phyloP scores from a whole-genome alignment of 2,113 vertebrate species.

The Eurypyga helias region DNA sequence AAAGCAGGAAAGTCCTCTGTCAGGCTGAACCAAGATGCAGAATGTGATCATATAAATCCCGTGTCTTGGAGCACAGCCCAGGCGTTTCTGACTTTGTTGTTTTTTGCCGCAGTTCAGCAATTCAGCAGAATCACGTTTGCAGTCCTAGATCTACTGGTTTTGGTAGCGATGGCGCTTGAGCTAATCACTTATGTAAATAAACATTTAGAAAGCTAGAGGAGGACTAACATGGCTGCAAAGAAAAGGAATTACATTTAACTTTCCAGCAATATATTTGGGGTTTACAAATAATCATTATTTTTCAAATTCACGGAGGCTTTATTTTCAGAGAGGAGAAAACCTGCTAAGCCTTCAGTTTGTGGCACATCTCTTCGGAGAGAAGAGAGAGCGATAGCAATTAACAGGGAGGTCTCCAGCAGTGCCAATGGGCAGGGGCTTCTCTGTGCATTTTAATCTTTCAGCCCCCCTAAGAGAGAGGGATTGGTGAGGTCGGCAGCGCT shows the following conservation, averaged over 20 bases:
- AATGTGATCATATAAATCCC: constrained; percentile 58
- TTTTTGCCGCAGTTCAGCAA: not conserved
- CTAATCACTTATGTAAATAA: constrained; percentile 34
- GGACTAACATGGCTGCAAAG: not conserved
- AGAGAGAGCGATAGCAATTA: not conserved
- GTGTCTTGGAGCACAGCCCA: constrained; percentile 49
- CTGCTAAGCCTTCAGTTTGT: constrained; percentile 9
- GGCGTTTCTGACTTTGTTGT: constrained; percentile 41
- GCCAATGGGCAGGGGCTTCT: not conserved
- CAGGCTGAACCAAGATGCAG: constrained; percentile 45
- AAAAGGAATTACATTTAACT: not conserved
- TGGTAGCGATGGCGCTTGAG: not conserved
- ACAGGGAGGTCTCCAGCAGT: not conserved
- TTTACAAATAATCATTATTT: not conserved
- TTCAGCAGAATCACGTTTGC: constrained; percentile 36
- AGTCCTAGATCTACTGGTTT: not conserved
- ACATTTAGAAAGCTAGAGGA: not conserved
- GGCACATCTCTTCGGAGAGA: not conserved
- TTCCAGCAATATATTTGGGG: not conserved
- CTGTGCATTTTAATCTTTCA: not conserved
- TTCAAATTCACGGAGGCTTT: not conserved
- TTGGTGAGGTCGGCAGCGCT: not conserved
- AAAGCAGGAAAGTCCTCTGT: constrained; percentile 45
- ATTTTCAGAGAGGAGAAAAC: constrained; percentile 24
- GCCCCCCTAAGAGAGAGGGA: not conserved